Conservation (phyloP, 2,888 invertebrate genomes). For the Cyclophora albipunctata region DNA sequence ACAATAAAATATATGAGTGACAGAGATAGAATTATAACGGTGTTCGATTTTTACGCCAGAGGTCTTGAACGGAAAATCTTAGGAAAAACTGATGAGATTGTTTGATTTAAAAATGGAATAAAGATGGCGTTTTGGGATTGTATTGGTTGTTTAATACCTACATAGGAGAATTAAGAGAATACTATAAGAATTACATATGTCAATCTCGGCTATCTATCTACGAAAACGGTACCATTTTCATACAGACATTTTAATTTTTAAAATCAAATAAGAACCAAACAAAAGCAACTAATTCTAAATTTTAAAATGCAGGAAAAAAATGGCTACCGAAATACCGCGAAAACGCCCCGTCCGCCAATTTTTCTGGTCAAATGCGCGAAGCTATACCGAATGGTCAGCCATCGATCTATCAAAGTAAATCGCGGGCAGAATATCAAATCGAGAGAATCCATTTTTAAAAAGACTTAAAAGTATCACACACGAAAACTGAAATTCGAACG, state of each 20-base stretch:
- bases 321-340: slow-evolving; percentile 22
- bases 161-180: no score
- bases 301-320: slow-evolving; percentile 8
- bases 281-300: slow-evolving; percentile 19
- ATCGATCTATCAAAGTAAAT: slow-evolving; percentile 58
- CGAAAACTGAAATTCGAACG: slow-evolving; percentile 57
- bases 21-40: slow-evolving; percentile 11
- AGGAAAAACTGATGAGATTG: no score
- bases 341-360: slow-evolving; percentile 52
- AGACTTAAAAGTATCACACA: slow-evolving; percentile 43
- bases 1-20: neutral
- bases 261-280: neutral
- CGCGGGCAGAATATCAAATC: slow-evolving; percentile 68
- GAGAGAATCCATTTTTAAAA: slow-evolving; percentile 42
- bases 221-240: no score
- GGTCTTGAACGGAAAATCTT: slow-evolving; percentile 1
- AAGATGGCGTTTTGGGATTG: no score
- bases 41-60: slow-evolving; percentile 13
- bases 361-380: slow-evolving; percentile 67
- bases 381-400: slow-evolving; percentile 21
- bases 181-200: no score
- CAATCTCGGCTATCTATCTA: no score
- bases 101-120: no score
- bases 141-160: no score
- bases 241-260: no score